Conservation (phyloP, 2,888 invertebrate genomes). For the Epinotia brunnichana region DNA sequence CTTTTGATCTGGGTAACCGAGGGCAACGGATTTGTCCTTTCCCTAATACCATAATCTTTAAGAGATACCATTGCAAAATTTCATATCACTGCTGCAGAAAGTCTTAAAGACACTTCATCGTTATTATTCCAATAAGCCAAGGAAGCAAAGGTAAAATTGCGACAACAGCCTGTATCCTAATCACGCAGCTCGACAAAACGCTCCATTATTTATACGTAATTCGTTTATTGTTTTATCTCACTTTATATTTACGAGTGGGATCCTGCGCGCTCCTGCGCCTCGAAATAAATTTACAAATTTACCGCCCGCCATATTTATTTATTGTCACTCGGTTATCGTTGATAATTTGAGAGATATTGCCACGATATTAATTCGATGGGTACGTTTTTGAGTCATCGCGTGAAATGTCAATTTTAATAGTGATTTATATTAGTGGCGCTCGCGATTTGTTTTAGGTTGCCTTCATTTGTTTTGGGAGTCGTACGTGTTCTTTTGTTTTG, state of each 20-base stretch:
- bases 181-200: slow-evolving; percentile 76
- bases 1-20: not conserved
- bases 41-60: not conserved
- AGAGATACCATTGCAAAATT: not conserved
- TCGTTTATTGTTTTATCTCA: slow-evolving; percentile 83
- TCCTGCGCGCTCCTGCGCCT: slow-evolving; percentile 61
- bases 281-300: slow-evolving; percentile 78
- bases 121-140: not conserved
- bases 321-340: slow-evolving; percentile 62
- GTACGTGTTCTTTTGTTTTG: slow-evolving; percentile 47
- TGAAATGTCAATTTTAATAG: slow-evolving; percentile 79
- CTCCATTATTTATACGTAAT: slow-evolving; percentile 82
- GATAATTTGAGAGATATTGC: slow-evolving; percentile 75
- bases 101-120: not conserved
- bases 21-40: not conserved
- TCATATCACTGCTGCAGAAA: not conserved
- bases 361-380: slow-evolving; percentile 73
- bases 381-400: slow-evolving; percentile 67
- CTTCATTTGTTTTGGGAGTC: slow-evolving; percentile 52
- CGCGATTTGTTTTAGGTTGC: slow-evolving; percentile 52
- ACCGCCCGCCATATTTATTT: slow-evolving; percentile 72
- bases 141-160: not conserved
- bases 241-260: slow-evolving; percentile 77
- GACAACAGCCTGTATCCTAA: slow-evolving; percentile 67
- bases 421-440: slow-evolving; percentile 68